Percentiles rank a stretch among this genome's conserved stretches.
Evolutionary conservation across 2,113 vertebrate genomes (phyloP).

Genomic region (Psilopsiagon aymara): DNA sequence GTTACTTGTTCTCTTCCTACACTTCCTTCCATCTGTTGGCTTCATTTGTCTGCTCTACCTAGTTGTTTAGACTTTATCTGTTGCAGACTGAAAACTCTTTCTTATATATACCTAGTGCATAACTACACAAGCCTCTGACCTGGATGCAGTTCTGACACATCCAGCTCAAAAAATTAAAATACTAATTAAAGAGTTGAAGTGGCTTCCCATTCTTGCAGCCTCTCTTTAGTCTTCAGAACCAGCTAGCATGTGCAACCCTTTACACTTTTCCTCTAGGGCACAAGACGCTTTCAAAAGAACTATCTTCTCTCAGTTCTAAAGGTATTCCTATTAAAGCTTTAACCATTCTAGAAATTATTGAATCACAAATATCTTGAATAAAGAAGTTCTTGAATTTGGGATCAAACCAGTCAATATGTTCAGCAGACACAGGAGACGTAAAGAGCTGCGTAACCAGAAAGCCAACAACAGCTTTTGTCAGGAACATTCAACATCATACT

Average conservation of each 20-base stretch:
- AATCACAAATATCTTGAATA: not conserved
- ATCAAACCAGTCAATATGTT: not conserved
- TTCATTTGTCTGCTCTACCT: not conserved
- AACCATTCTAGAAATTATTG: not conserved
- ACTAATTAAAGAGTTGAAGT: not conserved
- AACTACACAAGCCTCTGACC: not conserved
- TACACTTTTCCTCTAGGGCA: not conserved
- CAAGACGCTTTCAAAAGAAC: not conserved
- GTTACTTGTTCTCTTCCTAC: not conserved
- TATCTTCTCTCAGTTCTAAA: not conserved
- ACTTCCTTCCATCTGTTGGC: not conserved
- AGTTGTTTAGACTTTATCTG: not conserved
- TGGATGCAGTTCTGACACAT: not conserved
- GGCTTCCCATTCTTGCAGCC: not conserved
- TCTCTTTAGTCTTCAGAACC: not conserved
- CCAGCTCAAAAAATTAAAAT: not conserved
- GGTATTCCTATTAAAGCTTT: not conserved
- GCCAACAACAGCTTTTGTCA: not conserved
- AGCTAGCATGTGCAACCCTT: not conserved
- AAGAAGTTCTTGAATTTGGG: not conserved
- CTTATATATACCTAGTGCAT: fast-evolving
- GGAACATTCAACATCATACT: not conserved
- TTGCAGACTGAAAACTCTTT: not conserved
- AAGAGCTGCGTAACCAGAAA: not conserved
- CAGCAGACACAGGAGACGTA: not conserved